Evolutionary conservation across 2,113 vertebrate genomes (phyloP).

Genomic region (Anser brachyrhynchus): DNA sequence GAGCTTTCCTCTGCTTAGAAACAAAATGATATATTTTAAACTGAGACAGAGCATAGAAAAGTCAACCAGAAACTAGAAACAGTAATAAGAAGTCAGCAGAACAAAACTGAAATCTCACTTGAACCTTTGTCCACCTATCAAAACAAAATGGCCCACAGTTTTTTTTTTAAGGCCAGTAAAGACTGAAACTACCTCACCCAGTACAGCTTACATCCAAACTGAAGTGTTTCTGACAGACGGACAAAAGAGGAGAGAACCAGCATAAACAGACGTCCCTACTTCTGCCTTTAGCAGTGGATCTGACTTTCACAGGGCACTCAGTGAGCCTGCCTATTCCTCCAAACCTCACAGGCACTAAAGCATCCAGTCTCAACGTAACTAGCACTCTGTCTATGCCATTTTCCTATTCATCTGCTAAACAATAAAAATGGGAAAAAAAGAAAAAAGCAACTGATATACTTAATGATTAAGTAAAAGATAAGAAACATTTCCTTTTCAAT

Average conservation of each 20-base stretch:
- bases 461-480: background rate
- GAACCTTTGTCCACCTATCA: background rate
- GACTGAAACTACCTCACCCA: background rate
- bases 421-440: background rate
- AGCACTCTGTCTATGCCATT: background rate
- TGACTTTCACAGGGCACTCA: background rate
- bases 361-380: background rate
- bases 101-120: background rate
- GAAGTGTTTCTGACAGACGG: background rate
- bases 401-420: background rate
- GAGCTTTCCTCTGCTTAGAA: background rate
- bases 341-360: background rate
- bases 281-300: background rate
- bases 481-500: background rate
- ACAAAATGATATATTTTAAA: background rate
- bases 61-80: background rate
- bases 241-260: background rate
- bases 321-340: background rate
- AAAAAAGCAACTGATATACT: background rate
- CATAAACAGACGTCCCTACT: background rate
- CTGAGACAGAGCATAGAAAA: background rate
- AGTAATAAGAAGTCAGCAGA: background rate
- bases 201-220: background rate
- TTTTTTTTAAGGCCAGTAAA: background rate
- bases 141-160: background rate